Evolutionary conservation across 2,797 vertebrate species (phyloP).

Genomic region (Pseudochirops cupreus): DNA sequence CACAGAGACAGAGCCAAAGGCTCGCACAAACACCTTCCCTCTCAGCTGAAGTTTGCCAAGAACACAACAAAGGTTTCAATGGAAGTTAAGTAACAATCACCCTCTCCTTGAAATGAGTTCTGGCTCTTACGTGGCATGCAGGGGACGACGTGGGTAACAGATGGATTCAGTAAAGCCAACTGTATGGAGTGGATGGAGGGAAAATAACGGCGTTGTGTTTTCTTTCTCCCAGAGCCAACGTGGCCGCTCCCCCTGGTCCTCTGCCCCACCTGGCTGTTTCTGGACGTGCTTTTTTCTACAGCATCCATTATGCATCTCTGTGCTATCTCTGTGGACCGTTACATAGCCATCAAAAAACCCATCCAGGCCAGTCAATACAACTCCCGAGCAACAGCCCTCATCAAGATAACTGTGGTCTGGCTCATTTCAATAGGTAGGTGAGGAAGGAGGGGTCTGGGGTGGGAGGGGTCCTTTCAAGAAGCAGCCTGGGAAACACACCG

Average conservation of each 20-base stretch:
- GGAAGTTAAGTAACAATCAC: not conserved
- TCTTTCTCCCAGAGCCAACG: constrained; percentile 89
- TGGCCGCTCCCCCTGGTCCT: constrained; percentile 95
- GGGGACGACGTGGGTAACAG: not conserved
- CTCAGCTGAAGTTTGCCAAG: not conserved
- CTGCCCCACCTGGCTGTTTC: constrained; percentile 97
- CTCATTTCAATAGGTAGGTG: constrained; percentile 96
- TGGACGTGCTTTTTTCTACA: constrained; percentile 98
- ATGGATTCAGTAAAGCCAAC: not conserved
- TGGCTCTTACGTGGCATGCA: not conserved
- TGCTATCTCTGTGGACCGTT: constrained; percentile 98
- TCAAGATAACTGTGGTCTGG: constrained; percentile 97
- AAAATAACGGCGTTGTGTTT: constrained; percentile 57
- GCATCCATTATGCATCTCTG: constrained; percentile 99
- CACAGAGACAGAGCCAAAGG: not conserved
- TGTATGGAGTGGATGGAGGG: not conserved
- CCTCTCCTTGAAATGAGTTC: not conserved
- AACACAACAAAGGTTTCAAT: not conserved
- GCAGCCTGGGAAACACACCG: not conserved
- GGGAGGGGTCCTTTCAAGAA: not conserved
- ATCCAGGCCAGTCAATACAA: constrained; percentile 98
- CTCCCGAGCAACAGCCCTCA: constrained; percentile 93
- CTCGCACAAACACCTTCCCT: not conserved
- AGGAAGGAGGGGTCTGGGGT: constrained; percentile 51
- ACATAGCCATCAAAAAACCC: constrained; percentile 98